These are phyloP conservation scores for Oreochromis spilurus DNA, from an alignment of 2,113 vertebrate genomes.

Conservation along the genomic window DNA sequence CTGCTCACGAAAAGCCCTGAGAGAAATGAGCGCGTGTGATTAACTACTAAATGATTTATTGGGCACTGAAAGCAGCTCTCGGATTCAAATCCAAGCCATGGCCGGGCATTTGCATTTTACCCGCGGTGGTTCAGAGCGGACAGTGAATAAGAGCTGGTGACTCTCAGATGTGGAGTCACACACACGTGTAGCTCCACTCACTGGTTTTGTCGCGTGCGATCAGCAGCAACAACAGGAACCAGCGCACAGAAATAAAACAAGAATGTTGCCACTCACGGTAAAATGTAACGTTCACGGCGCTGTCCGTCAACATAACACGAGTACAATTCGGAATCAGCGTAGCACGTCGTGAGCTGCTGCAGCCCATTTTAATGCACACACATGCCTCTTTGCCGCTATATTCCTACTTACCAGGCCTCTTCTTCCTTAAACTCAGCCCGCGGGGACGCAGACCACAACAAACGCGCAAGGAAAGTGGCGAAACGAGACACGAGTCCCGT, in stretches of 20 bases:
- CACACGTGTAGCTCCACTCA: slow-evolving; percentile 54
- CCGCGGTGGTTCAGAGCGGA: background rate
- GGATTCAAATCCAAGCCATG: background rate
- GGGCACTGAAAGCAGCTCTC: background rate
- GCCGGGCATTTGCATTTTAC: background rate
- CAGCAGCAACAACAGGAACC: background rate
- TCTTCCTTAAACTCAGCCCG: background rate
- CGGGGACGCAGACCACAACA: background rate
- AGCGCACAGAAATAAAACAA: background rate
- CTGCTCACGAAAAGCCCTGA: slow-evolving; percentile 13
- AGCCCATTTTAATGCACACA: background rate
- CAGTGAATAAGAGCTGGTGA: background rate
- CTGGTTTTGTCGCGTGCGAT: background rate
- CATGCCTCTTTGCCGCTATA: background rate
- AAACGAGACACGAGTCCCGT: background rate
- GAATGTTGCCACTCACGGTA: background rate
- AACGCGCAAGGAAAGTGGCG: background rate
- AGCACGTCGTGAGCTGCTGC: background rate
- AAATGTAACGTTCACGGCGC: background rate
- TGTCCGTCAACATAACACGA: background rate
- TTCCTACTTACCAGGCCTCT: slow-evolving; percentile 33
- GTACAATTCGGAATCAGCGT: background rate
- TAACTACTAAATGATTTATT: background rate
- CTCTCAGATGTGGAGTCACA: slow-evolving; percentile 8
- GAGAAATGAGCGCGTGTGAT: slow-evolving; percentile 42